A percentile compares a stretch with the other conserved stretches of the same genome.
These are phyloP conservation scores for Psammodynastes pulverulentus DNA, from an alignment of 2,113 vertebrate genomes.

Conservation along the genomic window DNA sequence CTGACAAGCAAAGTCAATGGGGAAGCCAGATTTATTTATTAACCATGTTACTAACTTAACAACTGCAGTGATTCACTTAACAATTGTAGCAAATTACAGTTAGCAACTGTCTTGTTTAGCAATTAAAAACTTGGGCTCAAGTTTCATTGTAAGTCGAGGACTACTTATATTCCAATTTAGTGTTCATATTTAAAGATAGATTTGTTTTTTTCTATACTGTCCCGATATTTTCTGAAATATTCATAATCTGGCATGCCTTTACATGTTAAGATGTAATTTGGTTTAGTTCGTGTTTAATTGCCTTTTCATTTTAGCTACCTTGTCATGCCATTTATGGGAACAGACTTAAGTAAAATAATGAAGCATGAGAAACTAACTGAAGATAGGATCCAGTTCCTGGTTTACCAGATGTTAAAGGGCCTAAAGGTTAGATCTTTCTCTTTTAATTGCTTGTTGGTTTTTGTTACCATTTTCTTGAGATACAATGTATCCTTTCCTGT, in stretches of 20 bases:
- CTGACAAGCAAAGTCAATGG: not conserved
- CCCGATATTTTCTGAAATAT: not conserved
- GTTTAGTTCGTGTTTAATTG: not conserved
- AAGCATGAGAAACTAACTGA: slow-evolving; percentile 88
- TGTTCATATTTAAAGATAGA: not conserved
- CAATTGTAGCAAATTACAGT: not conserved
- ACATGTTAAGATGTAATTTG: not conserved
- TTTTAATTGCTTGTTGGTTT: slow-evolving; percentile 24
- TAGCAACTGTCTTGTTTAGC: not conserved
- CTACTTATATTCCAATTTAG: not conserved
- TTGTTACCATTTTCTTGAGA: slow-evolving; percentile 1
- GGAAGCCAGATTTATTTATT: not conserved
- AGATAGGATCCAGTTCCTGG: slow-evolving; percentile 90
- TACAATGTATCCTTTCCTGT: no score
- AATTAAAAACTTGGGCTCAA: not conserved
- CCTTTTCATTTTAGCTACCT: slow-evolving; percentile 67
- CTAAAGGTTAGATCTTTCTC: slow-evolving; percentile 79
- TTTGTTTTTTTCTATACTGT: not conserved
- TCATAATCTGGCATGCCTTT: not conserved
- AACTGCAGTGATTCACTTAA: not conserved
- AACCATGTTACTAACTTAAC: not conserved
- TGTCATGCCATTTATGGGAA: slow-evolving; percentile 84
- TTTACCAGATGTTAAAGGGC: slow-evolving; percentile 92
- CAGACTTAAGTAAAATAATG: slow-evolving; percentile 78
- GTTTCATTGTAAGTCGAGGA: not conserved